A percentile compares a stretch with the other conserved stretches of the same genome.
phyloP scores from a whole-genome alignment of 2,888 invertebrate genomes.

The Neoaliturus tenellus region DNA sequence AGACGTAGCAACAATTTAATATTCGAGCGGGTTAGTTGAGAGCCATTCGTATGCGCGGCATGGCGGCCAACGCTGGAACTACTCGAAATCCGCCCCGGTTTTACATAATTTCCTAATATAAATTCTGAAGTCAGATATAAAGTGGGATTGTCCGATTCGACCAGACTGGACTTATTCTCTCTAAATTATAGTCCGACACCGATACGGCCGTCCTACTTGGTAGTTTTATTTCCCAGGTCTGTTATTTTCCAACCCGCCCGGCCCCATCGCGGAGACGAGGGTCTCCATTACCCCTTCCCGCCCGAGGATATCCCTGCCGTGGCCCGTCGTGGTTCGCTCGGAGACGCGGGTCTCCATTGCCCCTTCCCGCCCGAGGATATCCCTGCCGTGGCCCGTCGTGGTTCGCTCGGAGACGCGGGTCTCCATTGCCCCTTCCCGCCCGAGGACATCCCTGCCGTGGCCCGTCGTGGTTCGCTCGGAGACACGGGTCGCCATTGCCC shows the following conservation, averaged over 20 bases:
- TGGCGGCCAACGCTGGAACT: slow-evolving; percentile 32
- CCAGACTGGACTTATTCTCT: slow-evolving; percentile 41
- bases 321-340: too few relatives aligned
- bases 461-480: too few relatives aligned
- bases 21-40: slow-evolving; percentile 42
- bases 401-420: neutral
- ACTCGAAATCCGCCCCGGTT: slow-evolving; percentile 42
- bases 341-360: too few relatives aligned
- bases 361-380: too few relatives aligned
- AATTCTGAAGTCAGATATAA: slow-evolving; percentile 40
- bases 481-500: too few relatives aligned
- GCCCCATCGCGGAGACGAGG: neutral
- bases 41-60: slow-evolving; percentile 36
- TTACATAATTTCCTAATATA: slow-evolving; percentile 51
- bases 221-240: slow-evolving; percentile 48
- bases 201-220: slow-evolving; percentile 11
- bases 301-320: too few relatives aligned
- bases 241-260: slow-evolving; percentile 36
- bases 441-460: too few relatives aligned
- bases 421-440: too few relatives aligned
- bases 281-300: too few relatives aligned
- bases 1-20: slow-evolving; percentile 52
- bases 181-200: slow-evolving; percentile 44
- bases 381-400: neutral
- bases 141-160: slow-evolving; percentile 27